These are phyloP conservation scores for Troides helena DNA, from an alignment of 2,888 invertebrate species.

Conservation along the genomic window DNA sequence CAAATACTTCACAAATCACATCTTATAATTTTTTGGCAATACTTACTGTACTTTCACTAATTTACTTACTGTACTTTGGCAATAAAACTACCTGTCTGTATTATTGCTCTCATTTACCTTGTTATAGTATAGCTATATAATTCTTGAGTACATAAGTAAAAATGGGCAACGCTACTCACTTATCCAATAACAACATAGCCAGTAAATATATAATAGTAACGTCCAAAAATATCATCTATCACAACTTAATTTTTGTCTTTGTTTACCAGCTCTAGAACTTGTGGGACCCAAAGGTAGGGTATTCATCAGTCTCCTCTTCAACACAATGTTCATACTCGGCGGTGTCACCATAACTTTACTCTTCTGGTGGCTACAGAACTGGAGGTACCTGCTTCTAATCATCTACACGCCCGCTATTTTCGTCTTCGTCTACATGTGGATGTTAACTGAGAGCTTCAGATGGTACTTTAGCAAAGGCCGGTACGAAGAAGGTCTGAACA, in stretches of 20 bases:
- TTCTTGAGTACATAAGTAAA: no score
- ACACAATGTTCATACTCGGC: slow-evolving; percentile 74
- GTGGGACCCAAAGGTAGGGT: slow-evolving; percentile 74
- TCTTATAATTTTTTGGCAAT: no score
- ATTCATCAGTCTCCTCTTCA: slow-evolving; percentile 70
- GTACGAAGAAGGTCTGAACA: slow-evolving; percentile 82
- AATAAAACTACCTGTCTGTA: no score
- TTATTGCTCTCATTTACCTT: no score
- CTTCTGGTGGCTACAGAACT: slow-evolving; percentile 71
- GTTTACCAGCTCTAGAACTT: slow-evolving; percentile 63
- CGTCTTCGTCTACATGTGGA: slow-evolving; percentile 66
- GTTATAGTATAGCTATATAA: no score
- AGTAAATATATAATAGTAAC: no score
- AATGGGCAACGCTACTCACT: no score
- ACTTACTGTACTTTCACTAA: no score
- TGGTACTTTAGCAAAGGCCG: slow-evolving; percentile 82
- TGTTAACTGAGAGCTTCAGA: slow-evolving; percentile 67
- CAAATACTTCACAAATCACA: no score
- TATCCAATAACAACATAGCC: no score
- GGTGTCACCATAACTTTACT: slow-evolving; percentile 69
- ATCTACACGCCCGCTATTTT: slow-evolving; percentile 70
- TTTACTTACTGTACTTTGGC: no score
- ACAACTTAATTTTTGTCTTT: background rate
- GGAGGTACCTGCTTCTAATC: slow-evolving; percentile 69
- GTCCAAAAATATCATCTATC: no score